Conservation (phyloP, 2,797 vertebrate genomes). For the Gambusia yucatana region DNA sequence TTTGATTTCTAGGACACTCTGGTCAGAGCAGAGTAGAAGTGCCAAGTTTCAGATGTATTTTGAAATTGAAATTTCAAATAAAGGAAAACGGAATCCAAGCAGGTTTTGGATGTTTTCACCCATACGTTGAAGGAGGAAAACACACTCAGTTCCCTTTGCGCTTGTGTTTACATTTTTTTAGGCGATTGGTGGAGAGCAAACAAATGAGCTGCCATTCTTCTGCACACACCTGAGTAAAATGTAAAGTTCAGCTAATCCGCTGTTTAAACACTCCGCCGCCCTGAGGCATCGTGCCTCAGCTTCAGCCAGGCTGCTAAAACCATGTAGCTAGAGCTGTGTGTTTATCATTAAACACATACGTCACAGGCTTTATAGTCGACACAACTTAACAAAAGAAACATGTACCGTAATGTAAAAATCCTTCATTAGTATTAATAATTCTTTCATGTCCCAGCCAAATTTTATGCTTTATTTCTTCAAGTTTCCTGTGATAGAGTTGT, state of each 20-base stretch:
- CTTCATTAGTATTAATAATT: background rate
- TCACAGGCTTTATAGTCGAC: background rate
- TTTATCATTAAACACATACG: background rate
- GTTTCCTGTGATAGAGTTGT: background rate
- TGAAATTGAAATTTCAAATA: background rate
- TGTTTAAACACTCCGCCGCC: slow-evolving; percentile 34
- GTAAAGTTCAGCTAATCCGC: slow-evolving; percentile 38
- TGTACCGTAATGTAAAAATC: background rate
- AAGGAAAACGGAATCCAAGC: background rate
- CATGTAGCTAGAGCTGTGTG: background rate
- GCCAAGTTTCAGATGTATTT: background rate
- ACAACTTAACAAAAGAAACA: background rate
- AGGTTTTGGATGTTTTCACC: slow-evolving; percentile 28
- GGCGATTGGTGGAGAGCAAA: slow-evolving; percentile 56
- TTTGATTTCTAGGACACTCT: slow-evolving; percentile 34
- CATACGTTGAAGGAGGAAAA: slow-evolving; percentile 35
- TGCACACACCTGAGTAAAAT: slow-evolving; percentile 57
- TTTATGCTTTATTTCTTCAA: background rate
- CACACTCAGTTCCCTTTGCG: slow-evolving; percentile 61
- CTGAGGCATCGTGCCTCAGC: background rate
- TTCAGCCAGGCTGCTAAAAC: background rate
- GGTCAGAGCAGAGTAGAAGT: background rate
- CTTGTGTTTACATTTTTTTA: slow-evolving; percentile 58
- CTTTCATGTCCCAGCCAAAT: background rate
- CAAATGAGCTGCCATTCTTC: slow-evolving; percentile 43